Conservation (phyloP, 2,888 invertebrate genomes). For the Villa cingulata region DNA sequence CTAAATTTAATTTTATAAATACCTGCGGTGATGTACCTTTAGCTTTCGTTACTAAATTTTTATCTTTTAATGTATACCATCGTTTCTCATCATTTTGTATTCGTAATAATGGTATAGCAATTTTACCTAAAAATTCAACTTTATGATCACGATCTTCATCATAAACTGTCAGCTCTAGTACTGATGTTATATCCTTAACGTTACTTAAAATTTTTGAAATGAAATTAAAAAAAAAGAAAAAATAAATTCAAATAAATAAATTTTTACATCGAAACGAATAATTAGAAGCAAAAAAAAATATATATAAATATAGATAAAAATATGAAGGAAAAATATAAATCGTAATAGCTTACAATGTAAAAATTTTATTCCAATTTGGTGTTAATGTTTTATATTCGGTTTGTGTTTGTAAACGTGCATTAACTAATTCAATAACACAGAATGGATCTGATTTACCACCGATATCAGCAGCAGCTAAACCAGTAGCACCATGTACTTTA, state of each 20-base stretch:
- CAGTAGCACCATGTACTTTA: conserved; percentile 76
- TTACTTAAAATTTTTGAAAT: conserved; percentile 50
- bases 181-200: conserved; percentile 90
- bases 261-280: no score
- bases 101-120: conserved; percentile 73
- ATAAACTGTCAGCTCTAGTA: conserved; percentile 88
- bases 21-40: conserved; percentile 78
- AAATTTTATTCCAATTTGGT: conserved; percentile 98
- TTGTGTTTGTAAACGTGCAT: conserved; percentile 90
- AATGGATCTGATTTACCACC: conserved; percentile 98
- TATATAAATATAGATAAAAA: background rate
- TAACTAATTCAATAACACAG: conserved; percentile 90
- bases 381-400: conserved; percentile 95
- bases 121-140: conserved; percentile 91
- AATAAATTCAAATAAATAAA: conserved; percentile 1
- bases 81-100: conserved; percentile 82
- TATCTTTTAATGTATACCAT: conserved; percentile 95
- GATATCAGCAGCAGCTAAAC: conserved; percentile 85
- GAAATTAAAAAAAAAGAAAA: conserved; percentile 19
- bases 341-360: conserved; percentile 73
- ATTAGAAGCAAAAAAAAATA: background rate
- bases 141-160: conserved; percentile 98
- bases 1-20: background rate
- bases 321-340: background rate
- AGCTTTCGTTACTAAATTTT: conserved; percentile 77